These are phyloP conservation scores for Magallana ariakensis DNA, from an alignment of 1,140 invertebrate genomes.

Conservation along the genomic window DNA sequence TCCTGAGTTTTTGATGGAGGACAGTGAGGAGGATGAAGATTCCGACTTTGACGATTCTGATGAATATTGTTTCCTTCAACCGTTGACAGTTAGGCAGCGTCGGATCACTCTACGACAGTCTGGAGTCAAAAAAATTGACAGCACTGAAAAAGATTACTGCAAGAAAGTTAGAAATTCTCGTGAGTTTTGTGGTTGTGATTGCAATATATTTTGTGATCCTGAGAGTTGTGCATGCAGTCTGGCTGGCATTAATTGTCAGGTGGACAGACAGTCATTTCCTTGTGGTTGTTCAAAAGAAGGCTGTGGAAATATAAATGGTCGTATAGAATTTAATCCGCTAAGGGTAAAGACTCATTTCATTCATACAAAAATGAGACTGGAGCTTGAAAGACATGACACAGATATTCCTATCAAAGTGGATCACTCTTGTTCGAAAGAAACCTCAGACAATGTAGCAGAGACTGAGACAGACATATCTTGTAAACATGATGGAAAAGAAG, in stretches of 20 bases:
- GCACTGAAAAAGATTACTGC: constrained; percentile 96
- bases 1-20: constrained; percentile 61
- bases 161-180: constrained; percentile 93
- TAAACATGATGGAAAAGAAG: constrained; percentile 53
- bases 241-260: constrained; percentile 97
- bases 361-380: constrained; percentile 96
- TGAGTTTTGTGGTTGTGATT: constrained; percentile 95
- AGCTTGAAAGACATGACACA: constrained; percentile 90
- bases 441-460: not conserved
- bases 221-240: constrained; percentile 96
- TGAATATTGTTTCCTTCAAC: constrained; percentile 94
- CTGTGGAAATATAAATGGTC: constrained; percentile 94
- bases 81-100: constrained; percentile 94
- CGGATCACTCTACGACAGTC: constrained; percentile 91
- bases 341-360: constrained; percentile 98
- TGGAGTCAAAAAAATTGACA: constrained; percentile 96
- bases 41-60: constrained; percentile 81
- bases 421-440: not conserved
- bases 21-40: constrained; percentile 62
- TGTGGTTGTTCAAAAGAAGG: constrained; percentile 97
- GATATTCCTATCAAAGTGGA: constrained; percentile 27
- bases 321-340: constrained; percentile 97
- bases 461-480: constrained; percentile 11
- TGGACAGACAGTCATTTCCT: constrained; percentile 96
- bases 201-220: constrained; percentile 95